Conservation (phyloP, 1,140 invertebrate genomes). For the Lineus longissimus region DNA sequence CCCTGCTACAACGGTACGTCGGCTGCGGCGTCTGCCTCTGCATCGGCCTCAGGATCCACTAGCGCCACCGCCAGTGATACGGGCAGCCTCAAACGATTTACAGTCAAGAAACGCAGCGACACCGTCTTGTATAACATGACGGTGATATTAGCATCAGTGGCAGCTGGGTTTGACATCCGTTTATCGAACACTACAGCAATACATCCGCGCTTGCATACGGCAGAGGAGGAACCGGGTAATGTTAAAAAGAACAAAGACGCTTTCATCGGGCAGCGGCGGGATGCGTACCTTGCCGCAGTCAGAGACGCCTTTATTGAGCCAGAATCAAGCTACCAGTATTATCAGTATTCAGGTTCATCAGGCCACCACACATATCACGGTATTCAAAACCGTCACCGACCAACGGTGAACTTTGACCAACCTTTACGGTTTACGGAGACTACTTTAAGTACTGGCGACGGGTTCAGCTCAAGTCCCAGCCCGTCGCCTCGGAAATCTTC, state of each 20-base stretch:
- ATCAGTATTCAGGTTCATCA: conserved; percentile 66
- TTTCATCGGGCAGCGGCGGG: conserved; percentile 43
- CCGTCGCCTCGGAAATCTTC: conserved; percentile 8
- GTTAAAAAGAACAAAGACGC: conserved; percentile 32
- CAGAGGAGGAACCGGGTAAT: conserved; percentile 22
- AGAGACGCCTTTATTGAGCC: conserved; percentile 48
- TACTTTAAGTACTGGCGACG: conserved; percentile 1
- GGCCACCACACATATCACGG: conserved; percentile 89
- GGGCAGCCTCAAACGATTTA: conserved; percentile 18
- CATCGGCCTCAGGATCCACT: neutral
- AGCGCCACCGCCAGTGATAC: conserved; percentile 20
- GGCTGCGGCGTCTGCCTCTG: neutral
- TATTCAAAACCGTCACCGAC: conserved; percentile 66
- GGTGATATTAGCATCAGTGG: conserved; percentile 80
- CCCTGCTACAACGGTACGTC: conserved; percentile 1
- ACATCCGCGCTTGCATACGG: conserved; percentile 65
- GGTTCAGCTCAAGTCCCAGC: conserved; percentile 3
- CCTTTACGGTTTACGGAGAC: neutral
- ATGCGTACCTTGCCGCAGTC: conserved; percentile 52
- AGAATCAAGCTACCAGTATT: conserved; percentile 33
- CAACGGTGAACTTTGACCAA: conserved; percentile 58
- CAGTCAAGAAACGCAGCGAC: conserved; percentile 59
- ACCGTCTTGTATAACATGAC: conserved; percentile 84
- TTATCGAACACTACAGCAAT: conserved; percentile 73
- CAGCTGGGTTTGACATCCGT: conserved; percentile 84